Percentiles rank a stretch among this genome's conserved stretches.
phyloP scores from a whole-genome alignment of 1,140 invertebrate genomes.

The Aphaenogaster rudis region DNA sequence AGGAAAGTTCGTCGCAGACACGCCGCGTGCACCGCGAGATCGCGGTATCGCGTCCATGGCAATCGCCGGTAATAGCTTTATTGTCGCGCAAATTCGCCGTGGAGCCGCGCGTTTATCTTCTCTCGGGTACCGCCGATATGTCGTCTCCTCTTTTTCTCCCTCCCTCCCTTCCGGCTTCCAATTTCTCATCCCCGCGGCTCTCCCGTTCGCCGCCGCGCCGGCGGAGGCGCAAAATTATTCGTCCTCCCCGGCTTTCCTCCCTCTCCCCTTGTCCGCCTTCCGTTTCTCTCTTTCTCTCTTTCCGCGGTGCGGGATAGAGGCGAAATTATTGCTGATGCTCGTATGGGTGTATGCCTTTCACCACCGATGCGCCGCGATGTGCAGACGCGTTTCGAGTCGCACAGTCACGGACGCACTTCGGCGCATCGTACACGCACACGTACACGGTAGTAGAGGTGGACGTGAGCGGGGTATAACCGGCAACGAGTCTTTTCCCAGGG shows the following conservation, averaged over 20 bases:
- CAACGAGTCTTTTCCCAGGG: slow-evolving; percentile 1
- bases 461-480: slow-evolving; percentile 12
- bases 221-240: slow-evolving; percentile 45
- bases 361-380: background rate
- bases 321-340: slow-evolving; percentile 45
- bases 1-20: background rate
- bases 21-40: background rate
- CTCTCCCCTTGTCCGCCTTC: background rate
- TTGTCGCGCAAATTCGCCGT: slow-evolving; percentile 52
- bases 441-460: background rate
- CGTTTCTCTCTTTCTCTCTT: background rate
- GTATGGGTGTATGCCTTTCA: slow-evolving; percentile 10
- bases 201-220: background rate
- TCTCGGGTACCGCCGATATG: slow-evolving; percentile 43
- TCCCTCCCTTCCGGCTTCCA: background rate
- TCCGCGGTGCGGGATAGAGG: background rate
- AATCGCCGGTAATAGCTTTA: slow-evolving; percentile 50
- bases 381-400: slow-evolving; percentile 9
- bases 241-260: background rate
- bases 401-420: background rate
- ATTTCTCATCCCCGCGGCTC: slow-evolving; percentile 29
- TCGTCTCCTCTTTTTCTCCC: background rate
- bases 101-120: slow-evolving; percentile 48
- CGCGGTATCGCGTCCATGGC: background rate
- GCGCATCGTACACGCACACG: background rate